A percentile compares a stretch with the other conserved stretches of the same genome.
phyloP scores from a whole-genome alignment of 2,888 invertebrate genomes.

The Agrochola lychnidis region DNA sequence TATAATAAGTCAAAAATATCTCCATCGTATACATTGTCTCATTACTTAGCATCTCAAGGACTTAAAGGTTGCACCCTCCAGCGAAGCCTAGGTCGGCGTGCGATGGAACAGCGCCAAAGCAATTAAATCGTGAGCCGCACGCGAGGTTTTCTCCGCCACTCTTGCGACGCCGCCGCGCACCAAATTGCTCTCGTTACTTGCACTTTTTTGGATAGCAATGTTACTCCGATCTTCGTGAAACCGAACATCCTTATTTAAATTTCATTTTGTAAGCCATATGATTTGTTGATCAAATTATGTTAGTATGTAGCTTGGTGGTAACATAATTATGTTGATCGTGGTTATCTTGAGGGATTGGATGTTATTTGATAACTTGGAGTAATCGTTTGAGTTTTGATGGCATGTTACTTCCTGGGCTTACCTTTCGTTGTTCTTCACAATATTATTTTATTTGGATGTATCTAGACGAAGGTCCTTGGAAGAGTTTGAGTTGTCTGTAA shows the following conservation, averaged over 20 bases:
- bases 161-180: conserved; percentile 66
- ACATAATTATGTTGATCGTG: conserved; percentile 8
- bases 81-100: conserved; percentile 63
- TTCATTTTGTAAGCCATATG: conserved; percentile 21
- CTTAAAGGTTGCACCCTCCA: conserved; percentile 63
- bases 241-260: conserved; percentile 53
- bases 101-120: conserved; percentile 87
- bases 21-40: conserved; percentile 22
- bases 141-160: conserved; percentile 72
- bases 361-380: conserved; percentile 6
- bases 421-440: background rate
- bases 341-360: conserved; percentile 13
- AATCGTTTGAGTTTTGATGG: conserved; percentile 2
- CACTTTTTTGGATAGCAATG: conserved; percentile 77
- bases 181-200: conserved; percentile 83
- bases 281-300: conserved; percentile 16
- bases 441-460: conserved; percentile 3
- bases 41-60: conserved; percentile 45
- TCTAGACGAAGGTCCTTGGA: conserved; percentile 2
- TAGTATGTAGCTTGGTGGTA: background rate
- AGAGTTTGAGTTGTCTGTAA: conserved; percentile 12
- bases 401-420: background rate
- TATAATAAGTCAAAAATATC: conserved; percentile 1
- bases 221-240: conserved; percentile 47
- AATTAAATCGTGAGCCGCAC: conserved; percentile 85